Base-by-base conservation (phyloP, 2,888 invertebrate species). In the Drosophila quasianomalipes region DNA sequence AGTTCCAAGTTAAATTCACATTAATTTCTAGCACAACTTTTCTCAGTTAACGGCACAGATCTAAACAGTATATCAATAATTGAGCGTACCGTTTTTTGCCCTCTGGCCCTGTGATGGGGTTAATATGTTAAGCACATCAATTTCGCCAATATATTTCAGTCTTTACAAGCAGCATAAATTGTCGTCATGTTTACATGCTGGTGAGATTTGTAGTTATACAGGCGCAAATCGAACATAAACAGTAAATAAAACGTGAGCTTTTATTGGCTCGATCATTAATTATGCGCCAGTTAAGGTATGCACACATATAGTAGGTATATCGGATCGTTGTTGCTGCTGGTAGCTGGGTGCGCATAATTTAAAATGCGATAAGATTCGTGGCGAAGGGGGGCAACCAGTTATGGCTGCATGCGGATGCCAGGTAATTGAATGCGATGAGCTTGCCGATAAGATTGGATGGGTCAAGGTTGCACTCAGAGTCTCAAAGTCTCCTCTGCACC, bases 231-330 rank as follows among this genome's bases (percentile, higher is more conserved):
- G 80, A 62, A 66, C 82, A 82, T 82, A 84, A 82, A 79, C 81
- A 78, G 76, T 86, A 89, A 87, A 86, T 76, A 84, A 82, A 86
- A 90, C 76, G 80, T 80, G 79, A 72, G 83, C 88, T 73, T 85
- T 85, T 81, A 75, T 79, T 76, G 81, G 70, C 30, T 44, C 70
- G 79, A 70, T 71, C 86, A 90, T 87, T 86, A 90, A 87, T 87
- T 89, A 90, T 82, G 76, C 62, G 74, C 77, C 74, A 75, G 81
- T 85, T 88, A 81, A 81, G 75, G 53, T 35, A 39, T 16, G 33
- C 47, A 59, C 19, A 19, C 19, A 37, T 19, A 44, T 22, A 44
- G 44, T 44, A 44, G 16, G 14, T 44, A 60, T 31, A 44, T n/a
- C 54, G 49, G 68, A 49, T 66, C n/a, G 53, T 31, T 49, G 49